Evolutionary conservation across 2,888 invertebrate species (phyloP), one percentile per base, ranked within the genome.

Genomic region (Caprella mutica): DNA sequence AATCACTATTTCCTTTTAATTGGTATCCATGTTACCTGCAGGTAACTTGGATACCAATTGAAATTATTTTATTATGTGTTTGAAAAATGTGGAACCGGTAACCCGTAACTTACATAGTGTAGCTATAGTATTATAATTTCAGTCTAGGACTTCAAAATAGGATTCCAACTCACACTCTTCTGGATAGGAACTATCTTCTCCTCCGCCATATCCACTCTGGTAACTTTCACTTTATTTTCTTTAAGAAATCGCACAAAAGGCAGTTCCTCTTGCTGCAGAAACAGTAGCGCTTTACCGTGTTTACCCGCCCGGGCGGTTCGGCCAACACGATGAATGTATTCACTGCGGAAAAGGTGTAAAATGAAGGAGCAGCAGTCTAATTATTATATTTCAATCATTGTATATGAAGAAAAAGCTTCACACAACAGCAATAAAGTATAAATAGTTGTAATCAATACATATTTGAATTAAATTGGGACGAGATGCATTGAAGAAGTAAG

Each of bases 181-280:
- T 98, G 98, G 70, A 98, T 94, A 73, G 98, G 90, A 1, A 93
- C 85, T 58, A 98, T 85, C 78, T 97, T 98, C 69, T 80, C 85
- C 97, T 96, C 97, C 0, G 91, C 87, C 73, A 98, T 94, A 70
- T 97, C 94, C 71, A 93, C 97, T 73, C 97, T 97, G 70, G 92
- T 93, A 23, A 99, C 78, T 0, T 93, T 86, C 1, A 98, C 92
- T 72, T 83, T 89, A 0, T 94, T 89, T 68, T 90, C 85, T 71
- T 93, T 93, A 59, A 98, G 77, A 72, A 86, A 97, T 46, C 90
- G 79, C 52, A 98, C 79, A 72, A 99, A 98, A 1, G 92, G 94
- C 6, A 97, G 76, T 73, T 99, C 98, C 71, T 96, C 92, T 0
- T 96, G 96, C 24, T 93, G 77, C 35, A 98, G 75, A 70, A 98